Evolutionary conservation across 2,888 invertebrate genomes (phyloP).

Genomic region (Clusia tigrina): DNA sequence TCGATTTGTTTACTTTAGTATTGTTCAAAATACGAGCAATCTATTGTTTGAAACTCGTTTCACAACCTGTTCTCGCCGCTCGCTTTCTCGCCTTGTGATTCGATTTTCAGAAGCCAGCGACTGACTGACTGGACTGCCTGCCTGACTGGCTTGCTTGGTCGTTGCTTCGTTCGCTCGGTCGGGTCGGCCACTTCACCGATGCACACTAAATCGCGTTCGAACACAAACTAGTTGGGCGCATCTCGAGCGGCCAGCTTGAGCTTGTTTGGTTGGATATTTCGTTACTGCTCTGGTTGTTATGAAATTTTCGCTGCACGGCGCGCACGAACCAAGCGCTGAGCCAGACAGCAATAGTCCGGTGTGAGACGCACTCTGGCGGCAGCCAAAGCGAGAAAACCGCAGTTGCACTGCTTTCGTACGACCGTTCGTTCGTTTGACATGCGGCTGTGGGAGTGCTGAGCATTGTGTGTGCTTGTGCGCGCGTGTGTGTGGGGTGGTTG

Average conservation of each 20-base stretch:
- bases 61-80: constrained; percentile 46
- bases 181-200: constrained; percentile 41
- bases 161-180: constrained; percentile 1
- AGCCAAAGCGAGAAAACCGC: background rate
- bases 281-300: no score
- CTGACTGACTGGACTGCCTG: no score
- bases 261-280: constrained; percentile 29
- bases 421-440: no score
- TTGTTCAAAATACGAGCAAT: background rate
- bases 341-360: constrained; percentile 24
- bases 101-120: no score
- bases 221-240: constrained; percentile 59
- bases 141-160: background rate
- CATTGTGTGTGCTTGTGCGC: no score
- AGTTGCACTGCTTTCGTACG: no score
- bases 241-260: constrained; percentile 36
- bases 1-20: constrained; percentile 13
- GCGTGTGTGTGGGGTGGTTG: no score
- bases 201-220: constrained; percentile 63
- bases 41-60: constrained; percentile 42
- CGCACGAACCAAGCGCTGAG: constrained; percentile 27
- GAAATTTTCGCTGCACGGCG: constrained; percentile 28
- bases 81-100: background rate
- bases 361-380: background rate
- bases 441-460: no score